Evolutionary conservation across 2,797 vertebrate species (phyloP).

Genomic region (Furcifer pardalis): DNA sequence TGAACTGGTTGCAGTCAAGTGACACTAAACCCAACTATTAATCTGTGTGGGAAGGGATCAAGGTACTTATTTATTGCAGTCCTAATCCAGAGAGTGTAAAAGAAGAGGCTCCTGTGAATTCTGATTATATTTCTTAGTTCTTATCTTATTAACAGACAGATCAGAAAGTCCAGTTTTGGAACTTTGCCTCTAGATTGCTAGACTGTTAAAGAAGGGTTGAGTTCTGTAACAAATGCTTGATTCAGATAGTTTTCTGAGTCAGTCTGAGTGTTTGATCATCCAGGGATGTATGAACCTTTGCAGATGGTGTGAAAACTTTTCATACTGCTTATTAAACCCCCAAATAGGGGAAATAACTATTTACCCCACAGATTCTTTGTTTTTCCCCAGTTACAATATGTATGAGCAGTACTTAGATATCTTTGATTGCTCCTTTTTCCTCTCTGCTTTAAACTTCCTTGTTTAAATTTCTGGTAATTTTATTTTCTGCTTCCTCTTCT

Average conservation of each 20-base stretch:
- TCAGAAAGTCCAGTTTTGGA: conserved; percentile 54
- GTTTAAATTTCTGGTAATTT: too few species aligned
- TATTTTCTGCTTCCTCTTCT: neutral
- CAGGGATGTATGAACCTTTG: neutral
- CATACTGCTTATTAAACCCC: neutral
- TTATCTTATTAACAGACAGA: conserved; percentile 35
- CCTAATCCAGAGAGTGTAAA: too few species aligned
- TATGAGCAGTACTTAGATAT: neutral
- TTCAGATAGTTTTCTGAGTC: neutral
- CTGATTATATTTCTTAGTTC: conserved; percentile 50
- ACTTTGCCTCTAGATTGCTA: conserved; percentile 20
- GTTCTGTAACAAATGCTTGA: neutral
- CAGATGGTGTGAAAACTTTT: neutral
- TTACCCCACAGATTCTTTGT: neutral
- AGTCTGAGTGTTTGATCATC: neutral
- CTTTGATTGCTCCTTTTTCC: neutral
- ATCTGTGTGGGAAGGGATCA: neutral
- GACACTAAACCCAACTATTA: neutral
- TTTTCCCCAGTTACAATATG: too few species aligned
- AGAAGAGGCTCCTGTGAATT: conserved; percentile 1
- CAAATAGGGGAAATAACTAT: neutral
- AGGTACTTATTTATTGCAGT: neutral
- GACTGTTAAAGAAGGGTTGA: conserved; percentile 32
- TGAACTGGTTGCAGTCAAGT: neutral
- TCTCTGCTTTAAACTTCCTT: neutral